Evolutionary conservation across 2,797 vertebrate genomes (phyloP).

Genomic region (Loris lydekkerianus): DNA sequence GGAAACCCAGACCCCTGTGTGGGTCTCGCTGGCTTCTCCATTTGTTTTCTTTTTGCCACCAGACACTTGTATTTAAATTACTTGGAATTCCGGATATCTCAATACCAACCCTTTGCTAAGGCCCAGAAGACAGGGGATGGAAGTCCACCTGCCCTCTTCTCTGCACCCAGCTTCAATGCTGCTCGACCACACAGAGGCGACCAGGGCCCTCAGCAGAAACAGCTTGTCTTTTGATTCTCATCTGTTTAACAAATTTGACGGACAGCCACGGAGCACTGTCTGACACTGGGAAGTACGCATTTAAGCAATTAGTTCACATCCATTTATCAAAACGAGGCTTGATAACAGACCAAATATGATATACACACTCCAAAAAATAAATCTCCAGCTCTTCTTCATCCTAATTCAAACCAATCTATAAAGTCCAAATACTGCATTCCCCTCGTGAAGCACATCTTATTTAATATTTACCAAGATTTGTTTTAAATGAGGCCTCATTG

Average conservation of each 20-base stretch:
- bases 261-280: background rate
- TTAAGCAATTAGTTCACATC: slow-evolving; percentile 32
- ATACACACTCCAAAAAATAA: background rate
- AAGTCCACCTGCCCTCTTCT: slow-evolving; percentile 36
- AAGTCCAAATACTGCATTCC: slow-evolving; percentile 2
- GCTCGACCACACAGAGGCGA: background rate
- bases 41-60: slow-evolving; percentile 88
- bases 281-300: background rate
- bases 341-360: slow-evolving; percentile 43
- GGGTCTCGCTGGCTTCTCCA: slow-evolving; percentile 67
- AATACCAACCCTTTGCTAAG: slow-evolving; percentile 74
- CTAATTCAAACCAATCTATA: background rate
- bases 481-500: slow-evolving; percentile 17
- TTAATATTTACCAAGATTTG: slow-evolving; percentile 58
- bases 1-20: slow-evolving; percentile 65
- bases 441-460: background rate
- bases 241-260: background rate
- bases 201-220: background rate
- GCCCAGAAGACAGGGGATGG: slow-evolving; percentile 77
- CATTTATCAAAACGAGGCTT: slow-evolving; percentile 53
- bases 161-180: slow-evolving; percentile 54
- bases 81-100: slow-evolving; percentile 82
- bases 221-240: background rate
- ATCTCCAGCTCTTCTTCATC: background rate
- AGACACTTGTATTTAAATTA: slow-evolving; percentile 84